These are phyloP conservation scores for Lutraria lutraria DNA, from an alignment of 2,888 invertebrate species.

Conservation along the genomic window DNA sequence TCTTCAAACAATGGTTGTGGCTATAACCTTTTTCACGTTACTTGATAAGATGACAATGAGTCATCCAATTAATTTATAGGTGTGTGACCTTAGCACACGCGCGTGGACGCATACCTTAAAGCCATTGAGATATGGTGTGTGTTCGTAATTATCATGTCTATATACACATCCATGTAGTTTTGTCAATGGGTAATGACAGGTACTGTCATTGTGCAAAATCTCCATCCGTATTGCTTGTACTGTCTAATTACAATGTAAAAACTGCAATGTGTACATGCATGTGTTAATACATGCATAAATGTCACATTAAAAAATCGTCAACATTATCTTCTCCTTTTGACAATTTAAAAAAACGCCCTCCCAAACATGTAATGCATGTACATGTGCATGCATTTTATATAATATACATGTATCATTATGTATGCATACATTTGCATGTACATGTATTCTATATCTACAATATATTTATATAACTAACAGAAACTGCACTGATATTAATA, in stretches of 20 bases:
- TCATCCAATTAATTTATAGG: neutral
- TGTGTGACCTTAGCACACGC: neutral
- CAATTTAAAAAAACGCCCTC: no score
- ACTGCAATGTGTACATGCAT: neutral
- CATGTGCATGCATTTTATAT: no score
- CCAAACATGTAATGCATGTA: no score
- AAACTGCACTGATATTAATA: no score
- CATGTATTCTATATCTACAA: neutral
- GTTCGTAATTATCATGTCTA: neutral
- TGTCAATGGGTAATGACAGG: neutral
- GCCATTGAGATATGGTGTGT: neutral
- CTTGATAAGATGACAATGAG: neutral
- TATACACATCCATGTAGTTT: neutral
- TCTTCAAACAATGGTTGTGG: neutral
- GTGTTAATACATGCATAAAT: no score
- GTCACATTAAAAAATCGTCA: no score
- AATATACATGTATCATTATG: neutral
- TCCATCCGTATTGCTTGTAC: neutral
- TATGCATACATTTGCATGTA: neutral
- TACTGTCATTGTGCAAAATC: neutral
- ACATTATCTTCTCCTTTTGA: no score
- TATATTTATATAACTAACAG: no score
- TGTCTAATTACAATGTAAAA: no score
- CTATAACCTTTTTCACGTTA: neutral
- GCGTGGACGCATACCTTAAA: neutral